Percentiles rank a stretch among this genome's conserved stretches.
Evolutionary conservation across 2,113 vertebrate genomes (phyloP).

Genomic region (Ascaphus truei): DNA sequence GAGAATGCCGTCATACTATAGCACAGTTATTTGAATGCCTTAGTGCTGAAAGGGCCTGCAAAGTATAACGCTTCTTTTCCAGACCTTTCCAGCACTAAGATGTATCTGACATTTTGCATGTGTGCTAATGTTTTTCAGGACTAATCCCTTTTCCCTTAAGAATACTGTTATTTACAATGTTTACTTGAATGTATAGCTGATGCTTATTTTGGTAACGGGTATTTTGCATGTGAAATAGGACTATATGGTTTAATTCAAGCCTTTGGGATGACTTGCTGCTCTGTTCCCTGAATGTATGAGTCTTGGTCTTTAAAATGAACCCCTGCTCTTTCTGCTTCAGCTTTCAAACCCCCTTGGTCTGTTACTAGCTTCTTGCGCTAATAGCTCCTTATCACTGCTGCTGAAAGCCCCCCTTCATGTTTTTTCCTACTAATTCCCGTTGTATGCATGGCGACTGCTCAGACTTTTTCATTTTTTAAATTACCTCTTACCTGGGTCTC

Average conservation of each 20-base stretch:
- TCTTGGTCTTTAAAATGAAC: constrained; percentile 35
- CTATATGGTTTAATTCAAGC: background rate
- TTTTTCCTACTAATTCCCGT: constrained; percentile 26
- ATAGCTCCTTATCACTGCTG: constrained; percentile 5
- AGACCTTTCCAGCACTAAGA: background rate
- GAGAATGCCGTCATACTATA: background rate
- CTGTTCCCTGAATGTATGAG: constrained; percentile 32
- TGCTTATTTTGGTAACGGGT: background rate
- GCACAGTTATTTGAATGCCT: background rate
- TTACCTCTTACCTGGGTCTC: constrained; percentile 26
- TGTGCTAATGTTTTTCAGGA: background rate
- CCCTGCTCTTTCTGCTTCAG: constrained; percentile 33
- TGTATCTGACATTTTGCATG: background rate
- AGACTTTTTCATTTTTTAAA: constrained; percentile 6
- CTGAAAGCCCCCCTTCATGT: constrained; percentile 9
- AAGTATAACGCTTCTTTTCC: background rate
- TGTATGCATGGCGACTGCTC: constrained; percentile 26
- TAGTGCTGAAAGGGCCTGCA: background rate
- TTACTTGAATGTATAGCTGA: background rate
- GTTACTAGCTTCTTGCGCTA: constrained; percentile 32
- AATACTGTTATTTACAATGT: too few species aligned
- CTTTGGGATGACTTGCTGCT: constrained; percentile 13
- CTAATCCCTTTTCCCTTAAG: background rate
- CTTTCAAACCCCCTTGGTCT: constrained; percentile 23
- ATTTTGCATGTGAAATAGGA: background rate